Evolutionary conservation across 1,140 invertebrate genomes (phyloP), one percentile per base, ranked within the genome.

Genomic region (Neotoxoptera formosana): DNA sequence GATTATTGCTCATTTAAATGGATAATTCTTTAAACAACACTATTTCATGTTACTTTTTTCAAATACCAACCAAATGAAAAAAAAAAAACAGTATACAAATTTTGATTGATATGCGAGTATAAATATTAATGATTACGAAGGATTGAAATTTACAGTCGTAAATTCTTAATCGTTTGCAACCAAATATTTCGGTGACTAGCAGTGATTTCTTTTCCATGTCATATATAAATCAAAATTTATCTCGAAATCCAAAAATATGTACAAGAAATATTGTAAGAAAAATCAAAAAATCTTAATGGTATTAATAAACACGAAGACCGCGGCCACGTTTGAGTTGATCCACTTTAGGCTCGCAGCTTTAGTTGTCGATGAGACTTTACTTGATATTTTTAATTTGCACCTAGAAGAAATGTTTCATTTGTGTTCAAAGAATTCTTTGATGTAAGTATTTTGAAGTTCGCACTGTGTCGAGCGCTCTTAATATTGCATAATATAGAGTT

Each of bases 361-460:
- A 76, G 30, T 76, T 76, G 60, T 76, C 60, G n/a, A n/a, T 76
- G n/a, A 30, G 11, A 3, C 60, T 76, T n/a, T n/a, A n/a, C 30
- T 76, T 20, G 30, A 76, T 76, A 34, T 76, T 76, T 67, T 76
- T 76, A 9, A n/a, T 76, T 76, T 76, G 8, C 41, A 41, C 41
- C 4, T n/a, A 11, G 30, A 76, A 76, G 60, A n/a, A 76, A 76
- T 76, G 60, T 76, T 76, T 34, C 4, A n/a, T 76, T 76, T n/a
- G 60, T n/a, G 30, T 76, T 76, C 30, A n/a, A 67, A n/a, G 30
- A 67, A 67, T 76, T 76, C 60, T 76, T 76, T 76, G 60, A 76
- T 76, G 60, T 76, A 76, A 76, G n/a, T 76, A n/a, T 76, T n/a
- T 76, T 76, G 60, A 76, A 76, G 60, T 76, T n/a, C 60, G 17